Evolutionary conservation across 2,888 invertebrate species (phyloP), one percentile per base, ranked within the genome.

Genomic region (Nasonovia ribisnigri): DNA sequence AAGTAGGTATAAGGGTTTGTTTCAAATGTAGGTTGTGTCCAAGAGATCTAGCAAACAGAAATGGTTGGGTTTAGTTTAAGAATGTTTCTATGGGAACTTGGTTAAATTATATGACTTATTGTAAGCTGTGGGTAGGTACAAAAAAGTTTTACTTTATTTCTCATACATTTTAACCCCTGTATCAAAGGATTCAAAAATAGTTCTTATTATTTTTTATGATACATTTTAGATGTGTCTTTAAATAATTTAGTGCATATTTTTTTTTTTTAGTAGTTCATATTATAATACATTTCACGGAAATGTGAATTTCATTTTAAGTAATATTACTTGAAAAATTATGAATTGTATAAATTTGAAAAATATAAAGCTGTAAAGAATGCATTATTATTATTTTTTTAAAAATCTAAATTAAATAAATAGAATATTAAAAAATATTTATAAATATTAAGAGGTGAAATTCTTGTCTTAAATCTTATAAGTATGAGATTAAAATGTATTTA

Each of bases 1-100:
- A 67, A 93, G 60, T 86, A 92, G 24, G 42, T 91, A 84, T 29
- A 51, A 24, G 42, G 54, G 3, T 42, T 91, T 51, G 42, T 51
- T 20, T 91, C 13, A 16, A 46, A 86, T 86, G 16, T 20, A 77
- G 0, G 77, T 77, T 8, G 3, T 24, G 2, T 20, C 20, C 2
- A 77, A 3, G 36, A 8, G 20, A 77, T 20, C 8, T 8, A 77
- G 77, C 20, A 77, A 77, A 77, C 6, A 13, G n/a, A n/a, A n/a
- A 67, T 67, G 5, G 16, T 16, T n/a, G 3, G n/a, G n/a, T 0
- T 67, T 67, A n/a, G 13, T 67, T n/a, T 67, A 36, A 20, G 6
- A 20, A 36, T 36, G 20, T 20, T 77, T 36, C 36, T 20, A 2
- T 36, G 2, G 5, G 16, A 20, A 77, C 16, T 36, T 77, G 36